phyloP scores from a whole-genome alignment of 2,888 invertebrate genomes.

The Sarcophaga caerulescens region DNA sequence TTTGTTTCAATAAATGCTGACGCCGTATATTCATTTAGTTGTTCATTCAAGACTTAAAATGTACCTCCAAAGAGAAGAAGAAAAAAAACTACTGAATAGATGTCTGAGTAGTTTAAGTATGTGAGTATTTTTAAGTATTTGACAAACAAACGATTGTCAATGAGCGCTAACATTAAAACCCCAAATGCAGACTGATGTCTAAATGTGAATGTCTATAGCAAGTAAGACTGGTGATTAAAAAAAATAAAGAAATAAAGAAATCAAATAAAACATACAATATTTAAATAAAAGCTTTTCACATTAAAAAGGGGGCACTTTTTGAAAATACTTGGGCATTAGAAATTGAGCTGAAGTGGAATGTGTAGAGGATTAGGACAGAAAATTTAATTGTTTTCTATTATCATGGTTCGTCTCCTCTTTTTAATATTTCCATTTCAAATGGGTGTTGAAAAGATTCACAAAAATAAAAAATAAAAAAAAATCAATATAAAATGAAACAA shows the following conservation, averaged over 20 bases:
- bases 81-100: conserved; percentile 15
- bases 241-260: neutral
- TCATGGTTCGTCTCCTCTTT: neutral
- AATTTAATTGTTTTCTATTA: conserved; percentile 53
- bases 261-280: neutral
- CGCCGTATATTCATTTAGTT: conserved; percentile 59
- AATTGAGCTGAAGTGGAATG: neutral
- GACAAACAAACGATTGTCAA: conserved; percentile 67
- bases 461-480: neutral
- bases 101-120: conserved; percentile 55
- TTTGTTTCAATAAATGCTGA: conserved; percentile 58
- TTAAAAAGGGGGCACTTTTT: neutral
- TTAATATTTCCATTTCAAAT: conserved; percentile 38
- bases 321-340: neutral
- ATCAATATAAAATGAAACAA: neutral
- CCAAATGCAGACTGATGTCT: neutral
- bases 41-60: conserved; percentile 43
- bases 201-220: too few relatives aligned
- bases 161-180: conserved; percentile 45
- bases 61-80: conserved; percentile 21
- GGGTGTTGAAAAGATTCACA: conserved; percentile 51
- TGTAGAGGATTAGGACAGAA: conserved; percentile 18
- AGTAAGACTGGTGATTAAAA: conserved; percentile 1
- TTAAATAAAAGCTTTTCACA: neutral
- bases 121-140: conserved; percentile 57